These are phyloP conservation scores for Dasypogon diadema DNA, from an alignment of 2,888 invertebrate genomes.

Conservation along the genomic window DNA sequence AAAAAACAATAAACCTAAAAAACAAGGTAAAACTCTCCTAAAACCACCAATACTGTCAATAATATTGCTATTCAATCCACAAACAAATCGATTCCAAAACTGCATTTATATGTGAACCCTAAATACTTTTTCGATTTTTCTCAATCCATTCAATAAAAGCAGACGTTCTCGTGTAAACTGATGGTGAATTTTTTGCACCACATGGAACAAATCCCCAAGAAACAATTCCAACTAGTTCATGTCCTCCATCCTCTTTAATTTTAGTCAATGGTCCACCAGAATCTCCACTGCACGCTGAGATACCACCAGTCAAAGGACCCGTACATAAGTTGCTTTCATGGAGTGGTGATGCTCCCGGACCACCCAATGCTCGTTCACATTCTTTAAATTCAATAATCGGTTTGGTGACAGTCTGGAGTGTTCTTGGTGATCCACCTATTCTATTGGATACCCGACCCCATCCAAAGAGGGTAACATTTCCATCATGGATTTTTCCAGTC, in stretches of 20 bases:
- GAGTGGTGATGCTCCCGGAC: neutral
- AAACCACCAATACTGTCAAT: no score
- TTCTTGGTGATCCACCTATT: slow-evolving; percentile 56
- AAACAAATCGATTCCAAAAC: no score
- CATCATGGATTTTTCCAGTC: slow-evolving; percentile 60
- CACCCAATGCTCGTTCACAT: slow-evolving; percentile 42
- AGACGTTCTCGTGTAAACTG: slow-evolving; percentile 67
- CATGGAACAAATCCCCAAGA: slow-evolving; percentile 71
- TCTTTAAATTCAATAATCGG: slow-evolving; percentile 44
- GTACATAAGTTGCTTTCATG: slow-evolving; percentile 56
- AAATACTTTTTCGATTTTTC: slow-evolving; percentile 46
- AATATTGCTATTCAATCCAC: no score
- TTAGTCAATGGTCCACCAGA: slow-evolving; percentile 65
- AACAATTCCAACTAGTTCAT: slow-evolving; percentile 67
- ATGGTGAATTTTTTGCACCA: slow-evolving; percentile 64
- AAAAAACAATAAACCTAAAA: no score
- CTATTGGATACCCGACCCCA: slow-evolving; percentile 61
- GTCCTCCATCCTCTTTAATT: slow-evolving; percentile 27
- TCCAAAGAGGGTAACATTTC: slow-evolving; percentile 60
- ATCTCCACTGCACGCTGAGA: slow-evolving; percentile 68
- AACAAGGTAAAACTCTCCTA: no score
- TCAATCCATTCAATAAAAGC: slow-evolving; percentile 64
- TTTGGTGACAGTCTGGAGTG: slow-evolving; percentile 61
- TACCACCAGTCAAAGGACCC: slow-evolving; percentile 58
- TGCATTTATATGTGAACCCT: neutral